These are phyloP conservation scores for Panthera uncia DNA, from an alignment of 2,113 vertebrate species.

Conservation along the genomic window DNA sequence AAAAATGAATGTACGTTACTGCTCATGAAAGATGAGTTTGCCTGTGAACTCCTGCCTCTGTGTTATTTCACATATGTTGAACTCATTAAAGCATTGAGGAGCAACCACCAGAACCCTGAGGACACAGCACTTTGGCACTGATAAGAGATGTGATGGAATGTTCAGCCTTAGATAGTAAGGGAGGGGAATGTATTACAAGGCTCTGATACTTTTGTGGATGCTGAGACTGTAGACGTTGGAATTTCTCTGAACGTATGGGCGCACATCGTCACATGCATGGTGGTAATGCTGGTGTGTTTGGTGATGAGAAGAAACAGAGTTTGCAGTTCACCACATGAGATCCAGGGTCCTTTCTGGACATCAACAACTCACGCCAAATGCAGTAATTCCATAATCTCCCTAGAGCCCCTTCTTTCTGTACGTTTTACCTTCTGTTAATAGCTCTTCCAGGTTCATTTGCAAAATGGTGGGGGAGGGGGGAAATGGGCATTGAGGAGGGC, in stretches of 20 bases:
- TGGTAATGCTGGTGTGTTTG: background rate
- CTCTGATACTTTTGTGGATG: background rate
- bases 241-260: background rate
- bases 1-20: background rate
- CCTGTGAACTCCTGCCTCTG: background rate
- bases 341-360: background rate
- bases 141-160: no score
- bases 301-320: background rate
- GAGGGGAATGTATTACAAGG: background rate
- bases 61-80: background rate
- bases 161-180: background rate
- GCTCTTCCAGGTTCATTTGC: background rate
- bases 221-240: no score
- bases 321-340: background rate
- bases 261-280: background rate
- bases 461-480: background rate
- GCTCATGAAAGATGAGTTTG: background rate
- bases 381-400: background rate
- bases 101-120: background rate
- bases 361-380: background rate
- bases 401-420: background rate
- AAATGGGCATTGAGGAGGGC: no score
- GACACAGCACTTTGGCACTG: no score
- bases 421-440: background rate
- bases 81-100: background rate